Base-by-base conservation (phyloP, 1,140 invertebrate genomes). In the Glossosoma conforme region DNA sequence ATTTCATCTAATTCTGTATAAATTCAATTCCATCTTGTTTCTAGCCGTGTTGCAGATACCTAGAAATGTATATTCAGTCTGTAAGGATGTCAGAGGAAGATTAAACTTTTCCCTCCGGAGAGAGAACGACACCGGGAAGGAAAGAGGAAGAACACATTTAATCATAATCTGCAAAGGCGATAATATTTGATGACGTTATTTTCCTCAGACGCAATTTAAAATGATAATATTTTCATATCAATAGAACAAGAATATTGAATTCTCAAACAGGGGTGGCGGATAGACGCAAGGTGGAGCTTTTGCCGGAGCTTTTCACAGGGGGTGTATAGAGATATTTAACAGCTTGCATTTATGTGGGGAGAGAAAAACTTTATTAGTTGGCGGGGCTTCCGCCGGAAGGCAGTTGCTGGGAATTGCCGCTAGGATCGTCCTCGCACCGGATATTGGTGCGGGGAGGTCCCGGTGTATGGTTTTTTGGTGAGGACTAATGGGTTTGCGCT, bases 261-360 rank as follows among this genome's bases (percentile, higher is more conserved):
- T 57, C 45, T 33, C 35, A 21, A 44, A 46, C 24, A 30, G 32
- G 45, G 42, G 38, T n/a, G 30, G 32, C 17, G 20, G 18, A 5
- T 8, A n/a, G 15, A 33, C 15, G 3, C n/a, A n/a, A 33, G 17
- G 20, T 13, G 8, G 20, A 15, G 15, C 10, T 40, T 11, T 40
- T 40, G 37, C 37, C 20, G n/a, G n/a, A 43, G 21, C 14, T 43
- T 28, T 13, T 17, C 9, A 30, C 18, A 36, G 11, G 18, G 21
- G 22, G 11, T 43, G 49, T 19, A 52, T 57, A 48, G 54, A 57
- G 44, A 52, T 52, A 49, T 48, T 57, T 58, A 58, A 58, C 47
- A 53, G 56, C 56, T 58, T 54, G 46, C 56, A 58, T 58, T 57
- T 56, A 56, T 56, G 49, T 44, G 50, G 37, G 42, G 44, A 44